phyloP scores from a whole-genome alignment of 2,113 vertebrate species.

The Vicugna pacos region DNA sequence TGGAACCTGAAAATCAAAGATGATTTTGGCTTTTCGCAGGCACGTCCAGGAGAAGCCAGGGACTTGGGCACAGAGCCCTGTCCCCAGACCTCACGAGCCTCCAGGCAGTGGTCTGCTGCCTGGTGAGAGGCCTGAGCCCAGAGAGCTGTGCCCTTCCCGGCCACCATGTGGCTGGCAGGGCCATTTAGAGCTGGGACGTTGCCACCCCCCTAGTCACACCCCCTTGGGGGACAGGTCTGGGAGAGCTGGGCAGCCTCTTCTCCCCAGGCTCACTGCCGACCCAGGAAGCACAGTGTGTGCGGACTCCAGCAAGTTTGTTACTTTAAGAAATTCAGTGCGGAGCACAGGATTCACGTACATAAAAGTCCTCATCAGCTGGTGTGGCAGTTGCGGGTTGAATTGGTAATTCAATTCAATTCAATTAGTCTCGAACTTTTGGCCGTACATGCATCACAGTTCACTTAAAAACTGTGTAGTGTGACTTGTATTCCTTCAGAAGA shows the following conservation, averaged over 20 bases:
- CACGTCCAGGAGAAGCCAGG: neutral
- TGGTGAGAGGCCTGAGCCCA: neutral
- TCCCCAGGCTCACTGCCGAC: neutral
- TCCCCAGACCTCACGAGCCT: fast-evolving
- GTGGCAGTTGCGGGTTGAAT: neutral
- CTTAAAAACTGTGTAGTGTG: neutral
- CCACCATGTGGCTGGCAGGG: neutral
- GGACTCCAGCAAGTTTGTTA: neutral
- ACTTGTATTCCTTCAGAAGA: neutral
- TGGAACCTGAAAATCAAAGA: neutral
- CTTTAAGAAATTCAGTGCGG: neutral
- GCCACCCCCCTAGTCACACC: fast-evolving
- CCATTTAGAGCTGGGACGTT: neutral
- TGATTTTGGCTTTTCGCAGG: neutral
- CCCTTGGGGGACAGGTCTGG: neutral
- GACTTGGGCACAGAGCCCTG: neutral
- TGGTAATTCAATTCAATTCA: neutral
- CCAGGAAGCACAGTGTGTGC: fast-evolving
- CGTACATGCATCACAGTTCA: fast-evolving
- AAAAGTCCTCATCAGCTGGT: neutral
- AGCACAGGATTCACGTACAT: no score
- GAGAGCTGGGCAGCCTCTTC: neutral
- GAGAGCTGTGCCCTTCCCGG: neutral
- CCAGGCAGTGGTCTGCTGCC: neutral
- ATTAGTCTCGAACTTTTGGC: neutral